Evolutionary conservation across 2,113 vertebrate species (phyloP).

Genomic region (Pelecanus crispus): DNA sequence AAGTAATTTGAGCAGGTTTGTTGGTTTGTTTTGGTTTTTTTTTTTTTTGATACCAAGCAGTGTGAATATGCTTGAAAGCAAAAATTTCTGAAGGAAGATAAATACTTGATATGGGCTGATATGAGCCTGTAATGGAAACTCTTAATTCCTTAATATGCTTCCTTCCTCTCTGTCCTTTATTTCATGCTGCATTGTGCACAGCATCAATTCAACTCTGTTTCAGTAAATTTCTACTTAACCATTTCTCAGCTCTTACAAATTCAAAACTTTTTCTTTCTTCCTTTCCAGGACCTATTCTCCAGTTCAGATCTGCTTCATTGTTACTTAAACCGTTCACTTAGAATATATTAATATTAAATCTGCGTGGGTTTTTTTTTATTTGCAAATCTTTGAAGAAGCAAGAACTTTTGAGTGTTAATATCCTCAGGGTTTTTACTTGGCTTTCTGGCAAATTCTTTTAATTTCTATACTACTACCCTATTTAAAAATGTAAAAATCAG

Average conservation of each 20-base stretch:
- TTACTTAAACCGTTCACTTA: not conserved
- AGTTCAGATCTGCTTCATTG: not conserved
- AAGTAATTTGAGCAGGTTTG: not conserved
- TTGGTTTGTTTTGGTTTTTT: not conserved
- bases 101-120: not conserved
- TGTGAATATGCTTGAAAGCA: not conserved
- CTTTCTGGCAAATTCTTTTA: not conserved
- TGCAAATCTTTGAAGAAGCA: not conserved
- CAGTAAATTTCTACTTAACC: not conserved
- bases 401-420: not conserved
- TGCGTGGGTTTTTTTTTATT: not conserved
- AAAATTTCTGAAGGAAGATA: not conserved
- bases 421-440: not conserved
- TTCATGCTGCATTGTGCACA: not conserved
- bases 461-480: not conserved
- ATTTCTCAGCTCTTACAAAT: not conserved
- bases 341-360: not conserved
- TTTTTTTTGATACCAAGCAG: not conserved
- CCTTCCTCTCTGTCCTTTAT: not conserved
- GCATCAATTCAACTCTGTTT: not conserved
- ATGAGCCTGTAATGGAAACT: not conserved
- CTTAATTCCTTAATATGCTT: not conserved
- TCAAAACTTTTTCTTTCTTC: not conserved
- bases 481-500: not conserved
- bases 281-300: not conserved